A percentile compares a stretch with the other conserved stretches of the same genome.
phyloP scores from a whole-genome alignment of 2,113 vertebrate genomes.

The Alosa alosa region DNA sequence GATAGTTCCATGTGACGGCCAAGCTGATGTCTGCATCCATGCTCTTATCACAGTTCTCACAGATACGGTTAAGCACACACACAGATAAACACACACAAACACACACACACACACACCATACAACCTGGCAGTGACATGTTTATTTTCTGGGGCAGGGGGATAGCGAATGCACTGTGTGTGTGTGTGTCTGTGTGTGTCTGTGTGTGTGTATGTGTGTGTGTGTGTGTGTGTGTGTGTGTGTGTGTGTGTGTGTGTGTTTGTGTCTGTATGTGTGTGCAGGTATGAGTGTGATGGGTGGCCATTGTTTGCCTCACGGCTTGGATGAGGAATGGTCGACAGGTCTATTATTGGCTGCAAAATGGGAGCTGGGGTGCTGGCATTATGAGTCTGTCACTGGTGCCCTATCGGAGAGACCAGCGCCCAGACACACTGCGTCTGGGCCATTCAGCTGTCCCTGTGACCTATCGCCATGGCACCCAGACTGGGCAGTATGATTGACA shows the following conservation, averaged over 20 bases:
- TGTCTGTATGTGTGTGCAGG: no score
- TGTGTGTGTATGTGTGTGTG: no score
- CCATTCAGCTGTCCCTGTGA: neutral
- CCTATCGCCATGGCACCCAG: neutral
- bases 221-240: no score
- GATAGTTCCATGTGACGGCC: no score
- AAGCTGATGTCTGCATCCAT: conserved; percentile 23
- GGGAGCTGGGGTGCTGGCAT: conserved; percentile 22
- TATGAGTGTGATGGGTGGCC: conserved; percentile 26
- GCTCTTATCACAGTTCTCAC: conserved; percentile 33
- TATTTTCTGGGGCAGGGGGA: conserved; percentile 36
- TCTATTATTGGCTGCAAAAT: conserved; percentile 34
- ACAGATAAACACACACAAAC: neutral
- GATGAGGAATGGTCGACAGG: conserved; percentile 39
- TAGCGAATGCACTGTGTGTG: neutral
- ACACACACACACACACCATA: neutral
- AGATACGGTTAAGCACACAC: neutral
- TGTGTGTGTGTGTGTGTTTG: no score
- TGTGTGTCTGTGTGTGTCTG: no score
- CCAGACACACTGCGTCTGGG: neutral
- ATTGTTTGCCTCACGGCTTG: conserved; percentile 41
- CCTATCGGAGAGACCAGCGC: conserved; percentile 19
- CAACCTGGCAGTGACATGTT: conserved; percentile 27
- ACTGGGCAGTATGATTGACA: neutral
- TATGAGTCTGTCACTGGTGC: conserved; percentile 22